Percentiles rank a stretch among this genome's conserved stretches.
Evolutionary conservation across 92 coral and sea anemone genomes (phyloP).

Genomic region (Heteractis magnifica): DNA sequence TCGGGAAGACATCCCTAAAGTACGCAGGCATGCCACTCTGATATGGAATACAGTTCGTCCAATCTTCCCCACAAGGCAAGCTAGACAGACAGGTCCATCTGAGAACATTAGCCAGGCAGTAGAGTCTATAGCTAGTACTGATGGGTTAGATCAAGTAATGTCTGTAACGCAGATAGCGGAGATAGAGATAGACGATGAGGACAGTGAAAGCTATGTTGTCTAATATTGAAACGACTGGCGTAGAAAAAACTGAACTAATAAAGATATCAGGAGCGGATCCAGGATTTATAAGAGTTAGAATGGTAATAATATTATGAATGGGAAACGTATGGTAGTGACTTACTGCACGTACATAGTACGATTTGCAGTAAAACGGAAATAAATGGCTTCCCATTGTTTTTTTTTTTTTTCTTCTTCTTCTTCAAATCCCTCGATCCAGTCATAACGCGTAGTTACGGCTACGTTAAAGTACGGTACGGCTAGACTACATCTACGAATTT

Average conservation of each 20-base stretch:
- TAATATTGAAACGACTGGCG: neutral
- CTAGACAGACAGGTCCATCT: neutral
- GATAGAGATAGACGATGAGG: constrained; percentile 26
- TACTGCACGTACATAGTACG: too few relatives aligned
- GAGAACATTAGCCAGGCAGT: neutral
- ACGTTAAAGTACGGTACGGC: too few relatives aligned
- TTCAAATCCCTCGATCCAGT: too few relatives aligned
- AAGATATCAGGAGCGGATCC: neutral
- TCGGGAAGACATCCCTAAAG: constrained; percentile 68
- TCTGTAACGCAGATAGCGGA: constrained; percentile 23
- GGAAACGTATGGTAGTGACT: too few relatives aligned
- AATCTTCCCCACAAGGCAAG: constrained; percentile 12
- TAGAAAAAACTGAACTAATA: too few relatives aligned
- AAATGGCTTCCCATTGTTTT: too few relatives aligned
- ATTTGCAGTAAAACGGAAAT: too few relatives aligned
- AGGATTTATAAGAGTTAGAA: neutral
- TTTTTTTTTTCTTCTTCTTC: too few relatives aligned
- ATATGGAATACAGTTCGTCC: constrained; percentile 24
- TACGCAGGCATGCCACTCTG: constrained; percentile 35
- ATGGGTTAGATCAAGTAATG: constrained; percentile 7
- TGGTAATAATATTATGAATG: too few relatives aligned
- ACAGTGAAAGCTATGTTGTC: constrained; percentile 9
- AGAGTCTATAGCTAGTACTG: neutral
- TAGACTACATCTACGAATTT: too few relatives aligned
- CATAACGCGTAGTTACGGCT: too few relatives aligned